Evolutionary conservation across 2,797 vertebrate genomes (phyloP).

Genomic region (Sorex maritimensis): DNA sequence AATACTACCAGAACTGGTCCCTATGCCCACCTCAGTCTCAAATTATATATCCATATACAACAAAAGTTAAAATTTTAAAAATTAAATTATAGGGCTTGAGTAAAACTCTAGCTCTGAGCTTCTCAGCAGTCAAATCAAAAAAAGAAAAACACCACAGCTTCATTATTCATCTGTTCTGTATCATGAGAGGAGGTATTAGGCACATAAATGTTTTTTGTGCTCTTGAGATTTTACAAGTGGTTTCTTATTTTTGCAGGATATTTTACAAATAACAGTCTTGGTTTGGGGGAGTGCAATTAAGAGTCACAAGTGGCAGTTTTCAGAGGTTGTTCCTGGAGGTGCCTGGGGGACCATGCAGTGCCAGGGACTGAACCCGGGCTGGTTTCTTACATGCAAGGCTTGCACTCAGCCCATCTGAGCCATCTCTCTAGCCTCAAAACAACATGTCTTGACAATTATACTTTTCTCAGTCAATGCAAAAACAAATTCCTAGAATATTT

Average conservation of each 20-base stretch:
- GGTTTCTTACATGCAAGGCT: too few species aligned
- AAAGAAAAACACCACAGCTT: not conserved
- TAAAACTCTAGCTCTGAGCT: constrained; percentile 39
- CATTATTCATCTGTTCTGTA: not conserved
- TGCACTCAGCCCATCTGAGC: too few species aligned
- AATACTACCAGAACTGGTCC: too few species aligned
- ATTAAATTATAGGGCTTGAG: not conserved
- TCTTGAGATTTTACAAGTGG: not conserved
- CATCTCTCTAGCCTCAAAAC: too few species aligned
- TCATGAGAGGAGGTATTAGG: not conserved
- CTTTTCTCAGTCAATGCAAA: not conserved
- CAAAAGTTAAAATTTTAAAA: constrained; percentile 1
- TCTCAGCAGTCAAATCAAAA: not conserved
- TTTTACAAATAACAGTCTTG: not conserved
- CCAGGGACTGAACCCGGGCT: too few species aligned
- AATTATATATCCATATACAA: not conserved
- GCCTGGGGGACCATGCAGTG: too few species aligned
- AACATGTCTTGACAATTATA: not conserved
- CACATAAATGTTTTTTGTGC: not conserved
- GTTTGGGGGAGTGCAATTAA: too few species aligned
- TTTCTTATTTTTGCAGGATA: constrained; percentile 10
- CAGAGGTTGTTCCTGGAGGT: too few species aligned
- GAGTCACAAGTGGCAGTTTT: too few species aligned
- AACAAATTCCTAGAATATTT: constrained; percentile 33
- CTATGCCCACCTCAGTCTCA: too few species aligned